Evolutionary conservation across 2,113 vertebrate genomes (phyloP), one percentile per base, ranked within the genome.

Genomic region (Ameiurus melas): DNA sequence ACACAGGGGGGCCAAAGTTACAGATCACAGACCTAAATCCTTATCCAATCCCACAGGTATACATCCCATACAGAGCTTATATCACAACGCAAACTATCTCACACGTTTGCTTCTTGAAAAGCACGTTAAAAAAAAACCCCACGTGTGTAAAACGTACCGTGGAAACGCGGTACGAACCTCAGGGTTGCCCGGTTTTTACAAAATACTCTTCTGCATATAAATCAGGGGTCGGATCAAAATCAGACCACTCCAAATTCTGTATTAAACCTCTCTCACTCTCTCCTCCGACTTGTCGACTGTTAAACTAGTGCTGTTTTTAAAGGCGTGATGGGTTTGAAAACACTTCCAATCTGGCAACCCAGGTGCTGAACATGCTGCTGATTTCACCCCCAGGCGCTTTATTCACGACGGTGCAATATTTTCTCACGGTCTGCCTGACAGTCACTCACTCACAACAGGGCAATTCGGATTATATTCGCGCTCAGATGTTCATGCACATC

Each of bases 1-100:
- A 83, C 47, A 30, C 19, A 55, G 83, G 81, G 90, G 89, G 73
- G 4, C 39, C 60, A 73, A 68, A 14, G 60, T 88, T 66, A 86
- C 57, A 77, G 30, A 84, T 86, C 91, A 91, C 87, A 90, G 47
- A 79, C 78, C 89, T 81, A 17, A 79, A 85, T 88, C 89, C 39
- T 75, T 82, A 51, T 73, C 33, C 86, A 90, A 75, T 55, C 84
- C 68, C 47, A 58, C 43, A 47, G 43, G 43, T 36, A 58, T 14
- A 14, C 25, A 27, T 8, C 80, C 16, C 51, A 58, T 57, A 68
- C 0, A 83, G 20, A 83, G 6, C 19, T 36, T 5, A 14, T 27
- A 39, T 83, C 43, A 39, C 16, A 62, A 17, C 5, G 12, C 27
- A 55, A 9, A 30, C 12, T 19, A 33, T 13, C 30, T 8, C 25